Percentiles rank a stretch among this genome's conserved stretches.
These are phyloP conservation scores for Aphidius gifuensis DNA, from an alignment of 1,140 invertebrate species.

Conservation along the genomic window DNA sequence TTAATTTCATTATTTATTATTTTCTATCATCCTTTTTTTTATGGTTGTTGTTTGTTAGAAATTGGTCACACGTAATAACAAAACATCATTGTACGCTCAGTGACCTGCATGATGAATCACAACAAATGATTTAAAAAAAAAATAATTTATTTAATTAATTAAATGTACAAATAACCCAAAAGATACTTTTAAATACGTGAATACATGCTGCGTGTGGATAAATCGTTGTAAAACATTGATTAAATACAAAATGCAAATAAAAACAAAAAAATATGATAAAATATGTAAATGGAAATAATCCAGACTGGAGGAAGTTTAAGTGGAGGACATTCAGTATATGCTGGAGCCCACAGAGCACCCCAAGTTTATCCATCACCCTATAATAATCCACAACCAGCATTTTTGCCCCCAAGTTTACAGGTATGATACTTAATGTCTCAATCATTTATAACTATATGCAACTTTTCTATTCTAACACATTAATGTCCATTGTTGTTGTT, in stretches of 20 bases:
- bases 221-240: conserved; percentile 2
- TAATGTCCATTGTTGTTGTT: neutral
- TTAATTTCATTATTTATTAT: conserved; percentile 9
- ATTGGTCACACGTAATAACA: conserved; percentile 11
- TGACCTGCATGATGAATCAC: conserved; percentile 9
- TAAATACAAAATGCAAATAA: neutral
- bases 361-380: conserved; percentile 54
- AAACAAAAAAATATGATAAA: conserved; percentile 1
- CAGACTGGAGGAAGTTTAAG: conserved; percentile 45
- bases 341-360: conserved; percentile 52
- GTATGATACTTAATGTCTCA: conserved; percentile 32
- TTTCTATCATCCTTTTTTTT: neutral
- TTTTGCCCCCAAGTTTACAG: conserved; percentile 53
- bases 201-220: conserved; percentile 25
- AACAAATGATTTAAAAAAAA: neutral
- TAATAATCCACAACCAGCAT: conserved; percentile 55
- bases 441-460: neutral
- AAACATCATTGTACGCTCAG: conserved; percentile 8
- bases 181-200: neutral
- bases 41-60: neutral
- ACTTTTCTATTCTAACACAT: neutral
- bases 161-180: conserved; percentile 2
- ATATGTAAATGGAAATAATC: conserved; percentile 33
- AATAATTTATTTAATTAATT: neutral
- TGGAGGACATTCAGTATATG: conserved; percentile 49